Conservation (phyloP, 2,888 invertebrate genomes). For the Pseudococcus longispinus region DNA sequence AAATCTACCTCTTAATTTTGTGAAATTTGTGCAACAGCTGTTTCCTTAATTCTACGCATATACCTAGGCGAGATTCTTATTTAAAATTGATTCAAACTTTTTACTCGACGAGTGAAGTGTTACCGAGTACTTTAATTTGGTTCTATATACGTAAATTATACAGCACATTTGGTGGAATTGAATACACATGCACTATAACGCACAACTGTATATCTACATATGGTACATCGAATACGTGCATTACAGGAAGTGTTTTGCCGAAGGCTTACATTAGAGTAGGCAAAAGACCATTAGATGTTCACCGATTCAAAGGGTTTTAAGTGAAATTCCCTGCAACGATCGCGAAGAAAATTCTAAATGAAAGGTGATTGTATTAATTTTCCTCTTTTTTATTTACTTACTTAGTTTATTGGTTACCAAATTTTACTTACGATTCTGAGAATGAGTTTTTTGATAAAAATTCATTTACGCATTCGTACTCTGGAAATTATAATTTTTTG, state of each 20-base stretch:
- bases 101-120: background rate
- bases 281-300: background rate
- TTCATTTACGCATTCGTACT: no score
- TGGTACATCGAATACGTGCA: background rate
- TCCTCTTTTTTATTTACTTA: background rate
- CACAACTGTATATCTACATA: background rate
- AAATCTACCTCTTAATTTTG: slow-evolving; percentile 23
- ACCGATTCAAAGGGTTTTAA: background rate
- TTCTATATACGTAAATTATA: background rate
- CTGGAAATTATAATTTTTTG: no score
- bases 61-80: background rate
- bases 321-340: background rate
- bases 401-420: no score
- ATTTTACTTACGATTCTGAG: no score
- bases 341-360: background rate
- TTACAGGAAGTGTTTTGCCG: background rate
- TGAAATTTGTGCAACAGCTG: background rate
- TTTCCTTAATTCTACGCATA: background rate
- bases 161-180: background rate
- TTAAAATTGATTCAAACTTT: background rate
- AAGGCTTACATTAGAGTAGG: background rate
- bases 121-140: background rate
- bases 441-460: no score
- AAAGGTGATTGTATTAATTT: background rate
- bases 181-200: background rate